Evolutionary conservation across 1,140 invertebrate genomes (phyloP).

Genomic region (Potamilus streckersoni): DNA sequence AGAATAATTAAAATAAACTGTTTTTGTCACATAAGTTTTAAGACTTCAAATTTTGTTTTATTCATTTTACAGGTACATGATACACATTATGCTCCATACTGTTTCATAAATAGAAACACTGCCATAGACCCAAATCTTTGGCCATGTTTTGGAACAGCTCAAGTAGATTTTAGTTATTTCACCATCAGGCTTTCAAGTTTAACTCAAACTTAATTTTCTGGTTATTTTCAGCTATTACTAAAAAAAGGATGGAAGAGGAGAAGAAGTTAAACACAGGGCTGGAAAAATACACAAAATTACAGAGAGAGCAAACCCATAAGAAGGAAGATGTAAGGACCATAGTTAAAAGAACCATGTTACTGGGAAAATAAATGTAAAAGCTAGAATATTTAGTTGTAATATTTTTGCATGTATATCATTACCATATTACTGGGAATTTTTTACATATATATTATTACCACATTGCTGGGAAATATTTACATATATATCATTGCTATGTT

Average conservation of each 20-base stretch:
- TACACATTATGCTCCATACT: too few species aligned
- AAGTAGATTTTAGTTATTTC: not conserved
- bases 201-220: not conserved
- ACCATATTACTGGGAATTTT: too few species aligned
- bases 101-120: not conserved
- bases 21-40: not conserved
- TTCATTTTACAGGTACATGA: not conserved
- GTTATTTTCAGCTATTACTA: conserved; percentile 58
- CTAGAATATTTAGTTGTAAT: too few species aligned
- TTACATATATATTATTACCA: too few species aligned
- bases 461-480: too few species aligned
- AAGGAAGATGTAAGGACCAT: conserved; percentile 59
- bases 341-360: not conserved
- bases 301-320: conserved; percentile 56
- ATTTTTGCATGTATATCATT: too few species aligned
- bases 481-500: too few species aligned
- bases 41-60: not conserved
- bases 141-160: not conserved
- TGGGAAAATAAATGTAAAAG: too few species aligned
- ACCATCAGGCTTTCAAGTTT: not conserved
- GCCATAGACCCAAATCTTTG: not conserved
- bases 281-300: conserved; percentile 60
- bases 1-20: not conserved
- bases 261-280: conserved; percentile 62
- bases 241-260: conserved; percentile 60